Conservation (phyloP, 1,140 invertebrate species). For the Alviniconcha marisindica region DNA sequence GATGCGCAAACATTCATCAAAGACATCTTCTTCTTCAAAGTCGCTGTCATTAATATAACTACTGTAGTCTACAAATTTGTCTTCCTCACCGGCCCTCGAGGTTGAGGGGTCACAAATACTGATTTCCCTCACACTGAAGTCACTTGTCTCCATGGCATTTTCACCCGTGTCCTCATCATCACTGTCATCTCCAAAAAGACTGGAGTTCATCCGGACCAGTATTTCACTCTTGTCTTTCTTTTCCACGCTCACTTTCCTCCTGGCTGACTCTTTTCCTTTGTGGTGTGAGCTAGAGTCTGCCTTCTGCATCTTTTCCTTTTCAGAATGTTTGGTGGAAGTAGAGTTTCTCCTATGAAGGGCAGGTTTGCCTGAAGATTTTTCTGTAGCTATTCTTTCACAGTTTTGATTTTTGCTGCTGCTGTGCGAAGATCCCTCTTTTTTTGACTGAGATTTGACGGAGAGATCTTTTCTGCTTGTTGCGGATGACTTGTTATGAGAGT, state of each 20-base stretch:
- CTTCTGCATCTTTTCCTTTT: background rate
- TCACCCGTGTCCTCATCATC: constrained; percentile 41
- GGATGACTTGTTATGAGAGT: background rate
- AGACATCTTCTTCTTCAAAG: constrained; percentile 79
- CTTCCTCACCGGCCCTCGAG: constrained; percentile 11
- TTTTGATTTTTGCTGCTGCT: background rate
- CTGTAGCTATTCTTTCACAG: background rate
- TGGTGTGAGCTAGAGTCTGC: constrained; percentile 37
- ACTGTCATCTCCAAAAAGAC: constrained; percentile 64
- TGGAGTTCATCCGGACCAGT: constrained; percentile 56
- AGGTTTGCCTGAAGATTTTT: background rate
- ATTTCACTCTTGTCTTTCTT: constrained; percentile 24
- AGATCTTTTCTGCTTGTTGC: background rate
- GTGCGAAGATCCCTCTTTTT: background rate
- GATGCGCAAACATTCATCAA: constrained; percentile 85
- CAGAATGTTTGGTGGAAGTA: background rate
- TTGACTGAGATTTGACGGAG: background rate
- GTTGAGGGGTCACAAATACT: background rate
- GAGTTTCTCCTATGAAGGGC: background rate
- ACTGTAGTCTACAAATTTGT: constrained; percentile 31
- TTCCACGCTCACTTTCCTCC: background rate
- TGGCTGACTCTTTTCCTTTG: constrained; percentile 19
- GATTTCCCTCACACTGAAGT: too few species aligned
- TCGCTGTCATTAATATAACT: constrained; percentile 27
- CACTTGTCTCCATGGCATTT: background rate